phyloP scores from a whole-genome alignment of 2,797 vertebrate genomes.

The Enteromius thamalakanensis region DNA sequence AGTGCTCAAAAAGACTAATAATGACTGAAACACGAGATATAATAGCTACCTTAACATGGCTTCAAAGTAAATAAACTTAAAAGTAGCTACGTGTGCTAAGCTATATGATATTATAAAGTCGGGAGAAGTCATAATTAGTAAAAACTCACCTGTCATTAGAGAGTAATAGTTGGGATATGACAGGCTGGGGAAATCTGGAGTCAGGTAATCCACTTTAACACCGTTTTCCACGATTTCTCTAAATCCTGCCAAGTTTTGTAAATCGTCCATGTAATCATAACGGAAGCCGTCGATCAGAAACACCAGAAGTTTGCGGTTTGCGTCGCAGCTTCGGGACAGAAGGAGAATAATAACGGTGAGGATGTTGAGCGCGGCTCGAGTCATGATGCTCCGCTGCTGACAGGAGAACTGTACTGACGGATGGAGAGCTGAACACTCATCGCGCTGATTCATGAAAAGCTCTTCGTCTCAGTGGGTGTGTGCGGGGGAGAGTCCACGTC shows the following conservation, averaged over 20 bases:
- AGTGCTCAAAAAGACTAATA: neutral
- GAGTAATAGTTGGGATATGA: conserved; percentile 95
- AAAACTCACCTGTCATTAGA: conserved; percentile 88
- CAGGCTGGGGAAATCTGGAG: conserved; percentile 90
- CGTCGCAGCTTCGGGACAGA: conserved; percentile 56
- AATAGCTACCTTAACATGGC: neutral
- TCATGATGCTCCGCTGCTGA: conserved; percentile 53
- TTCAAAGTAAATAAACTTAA: neutral
- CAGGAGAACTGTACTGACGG: neutral
- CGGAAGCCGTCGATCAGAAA: conserved; percentile 92
- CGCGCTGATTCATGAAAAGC: conserved; percentile 6
- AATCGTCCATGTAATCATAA: conserved; percentile 85
- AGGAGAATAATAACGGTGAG: conserved; percentile 58
- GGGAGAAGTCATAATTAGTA: neutral
- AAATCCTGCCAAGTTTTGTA: conserved; percentile 82
- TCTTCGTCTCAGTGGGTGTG: neutral
- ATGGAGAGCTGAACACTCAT: neutral
- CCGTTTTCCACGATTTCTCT: conserved; percentile 80
- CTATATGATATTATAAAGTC: neutral
- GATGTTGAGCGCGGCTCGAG: conserved; percentile 58
- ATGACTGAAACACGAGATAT: neutral
- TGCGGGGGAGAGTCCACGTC: neutral
- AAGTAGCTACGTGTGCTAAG: neutral
- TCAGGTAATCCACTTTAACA: conserved; percentile 91
- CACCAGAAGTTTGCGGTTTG: conserved; percentile 79